Conservation (phyloP, 2,797 vertebrate genomes). For the Molossus alvarezi region DNA sequence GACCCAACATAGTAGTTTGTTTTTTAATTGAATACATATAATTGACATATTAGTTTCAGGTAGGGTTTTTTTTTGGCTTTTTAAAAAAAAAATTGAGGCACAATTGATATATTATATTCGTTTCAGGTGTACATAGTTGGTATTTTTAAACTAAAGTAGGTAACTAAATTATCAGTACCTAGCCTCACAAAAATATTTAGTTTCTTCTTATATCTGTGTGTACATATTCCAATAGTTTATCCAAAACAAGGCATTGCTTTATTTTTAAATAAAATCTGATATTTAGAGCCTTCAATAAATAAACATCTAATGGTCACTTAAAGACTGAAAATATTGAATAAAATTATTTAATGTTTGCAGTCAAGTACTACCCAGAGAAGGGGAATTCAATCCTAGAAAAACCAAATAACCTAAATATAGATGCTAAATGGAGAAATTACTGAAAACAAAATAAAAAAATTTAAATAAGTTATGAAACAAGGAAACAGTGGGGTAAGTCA, state of each 20-base stretch:
- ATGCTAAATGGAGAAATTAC: slow-evolving; percentile 17
- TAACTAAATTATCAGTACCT: slow-evolving; percentile 64
- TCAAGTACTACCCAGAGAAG: slow-evolving; percentile 44
- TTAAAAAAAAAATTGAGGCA: not conserved
- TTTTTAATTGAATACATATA: not conserved
- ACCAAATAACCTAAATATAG: slow-evolving; percentile 58
- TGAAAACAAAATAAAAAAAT: slow-evolving; percentile 45
- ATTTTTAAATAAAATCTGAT: slow-evolving; percentile 68
- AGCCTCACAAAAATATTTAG: slow-evolving; percentile 45
- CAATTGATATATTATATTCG: not conserved
- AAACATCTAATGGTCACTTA: slow-evolving; percentile 52
- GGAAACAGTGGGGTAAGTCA: not conserved
- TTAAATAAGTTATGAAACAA: slow-evolving; percentile 60
- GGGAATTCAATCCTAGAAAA: slow-evolving; percentile 11
- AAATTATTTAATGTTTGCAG: slow-evolving; percentile 66
- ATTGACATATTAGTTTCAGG: not conserved
- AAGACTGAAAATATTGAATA: slow-evolving; percentile 58
- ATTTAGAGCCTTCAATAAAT: slow-evolving; percentile 39
- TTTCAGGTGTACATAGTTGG: not conserved
- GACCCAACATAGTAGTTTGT: not conserved
- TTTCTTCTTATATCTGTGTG: slow-evolving; percentile 30
- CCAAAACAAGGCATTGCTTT: not conserved
- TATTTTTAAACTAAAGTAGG: slow-evolving; percentile 62
- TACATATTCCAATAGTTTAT: not conserved
- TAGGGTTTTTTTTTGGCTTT: not conserved